Base-by-base conservation (phyloP, 2,888 invertebrate genomes). In the Coleophora deauratella region DNA sequence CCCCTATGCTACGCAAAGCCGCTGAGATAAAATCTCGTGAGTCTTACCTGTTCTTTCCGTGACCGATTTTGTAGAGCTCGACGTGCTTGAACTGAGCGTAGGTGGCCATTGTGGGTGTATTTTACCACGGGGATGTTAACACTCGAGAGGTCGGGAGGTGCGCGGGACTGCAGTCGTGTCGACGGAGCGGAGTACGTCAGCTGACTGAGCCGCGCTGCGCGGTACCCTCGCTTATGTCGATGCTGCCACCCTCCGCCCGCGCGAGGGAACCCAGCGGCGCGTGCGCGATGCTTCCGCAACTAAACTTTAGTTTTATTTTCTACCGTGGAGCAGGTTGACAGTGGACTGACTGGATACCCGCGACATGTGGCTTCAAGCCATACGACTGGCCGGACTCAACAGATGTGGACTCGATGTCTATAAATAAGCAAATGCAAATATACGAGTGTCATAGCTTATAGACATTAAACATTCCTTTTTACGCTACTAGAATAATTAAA, bases 21-120 rank as follows among this genome's bases (percentile, higher is more conserved):
- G 46, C 49, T 54, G 51, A 42, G 51, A 50, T 45, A 51, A 57
- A 54, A 55, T 50, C 46, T 46, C 31, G 31, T 10, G 44, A 42
- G 41, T 40, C 71, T 74, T 56, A 96, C 96, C 95, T 94, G 87
- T 94, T 94, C 87, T 96, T 96, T 76, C 95, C 94, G 85, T 93
- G 93, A 78, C 96, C 96, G 76, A 96, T 93, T 87, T 95, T 95
- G 90, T 95, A 95, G 65, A 96, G 91, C 87, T 96, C 96, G 81
- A 96, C 92, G 87, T 96, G 95, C 87, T 95, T 93, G 89, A 95
- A 96, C 59, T 94, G 92, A 73, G 95, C 94, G 89, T 95, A 96
- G 74, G 95, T 93, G 77, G 95, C 95, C 95, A 96, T 94, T 66
- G 64, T 67, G 45, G 50, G 34, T 52, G 35, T 42, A 42, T 46